Conservation (phyloP, 2,113 vertebrate species). For the Neolamprologus hecqui region DNA sequence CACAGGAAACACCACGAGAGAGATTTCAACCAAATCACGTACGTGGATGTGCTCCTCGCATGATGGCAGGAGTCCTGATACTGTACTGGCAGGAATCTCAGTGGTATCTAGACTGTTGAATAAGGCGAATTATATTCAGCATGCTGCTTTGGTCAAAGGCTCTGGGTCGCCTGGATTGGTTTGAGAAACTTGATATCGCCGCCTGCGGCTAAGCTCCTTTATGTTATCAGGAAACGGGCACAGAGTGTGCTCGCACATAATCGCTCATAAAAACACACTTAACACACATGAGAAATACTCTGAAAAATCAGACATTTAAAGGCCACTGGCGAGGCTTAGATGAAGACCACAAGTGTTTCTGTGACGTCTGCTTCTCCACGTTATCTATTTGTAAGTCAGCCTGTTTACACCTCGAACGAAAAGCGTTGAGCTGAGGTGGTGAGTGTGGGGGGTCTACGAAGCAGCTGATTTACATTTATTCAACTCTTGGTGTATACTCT, state of each 20-base stretch:
- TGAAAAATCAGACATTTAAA: background rate
- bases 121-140: constrained; percentile 33
- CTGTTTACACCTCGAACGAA: background rate
- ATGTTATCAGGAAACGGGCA: background rate
- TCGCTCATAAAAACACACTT: background rate
- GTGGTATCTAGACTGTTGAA: background rate
- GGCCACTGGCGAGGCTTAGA: background rate
- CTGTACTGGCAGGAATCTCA: background rate
- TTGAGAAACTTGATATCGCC: background rate
- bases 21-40: background rate
- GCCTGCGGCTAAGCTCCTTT: constrained; percentile 1
- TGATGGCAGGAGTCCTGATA: background rate
- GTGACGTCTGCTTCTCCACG: background rate
- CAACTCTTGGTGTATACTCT: background rate
- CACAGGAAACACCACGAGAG: constrained; percentile 9
- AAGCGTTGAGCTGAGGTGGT: background rate
- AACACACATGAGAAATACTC: background rate
- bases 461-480: background rate
- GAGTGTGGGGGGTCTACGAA: background rate
- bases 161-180: background rate
- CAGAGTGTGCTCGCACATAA: constrained; percentile 1
- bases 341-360: background rate
- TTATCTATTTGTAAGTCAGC: background rate
- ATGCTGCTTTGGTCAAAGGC: background rate
- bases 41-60: background rate